phyloP scores from a whole-genome alignment of 2,888 invertebrate genomes.

The Drosophila formosana region DNA sequence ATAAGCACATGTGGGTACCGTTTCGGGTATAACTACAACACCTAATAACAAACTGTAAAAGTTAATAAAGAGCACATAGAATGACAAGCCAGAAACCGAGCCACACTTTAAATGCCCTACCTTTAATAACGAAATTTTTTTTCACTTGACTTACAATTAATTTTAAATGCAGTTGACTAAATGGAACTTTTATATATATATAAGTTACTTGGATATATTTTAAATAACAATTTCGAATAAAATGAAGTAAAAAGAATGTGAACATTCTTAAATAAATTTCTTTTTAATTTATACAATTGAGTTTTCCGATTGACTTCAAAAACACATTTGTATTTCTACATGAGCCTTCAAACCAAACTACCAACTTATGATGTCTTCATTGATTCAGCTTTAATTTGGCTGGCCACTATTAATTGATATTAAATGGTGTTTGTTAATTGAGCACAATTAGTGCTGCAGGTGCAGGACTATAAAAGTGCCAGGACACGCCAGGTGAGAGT shows the following conservation, averaged over 20 bases:
- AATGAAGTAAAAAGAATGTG: too few species aligned
- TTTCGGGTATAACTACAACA: conserved; percentile 47
- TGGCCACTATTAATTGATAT: conserved; percentile 27
- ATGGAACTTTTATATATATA: too few species aligned
- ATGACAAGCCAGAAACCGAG: background rate
- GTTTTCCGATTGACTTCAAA: background rate
- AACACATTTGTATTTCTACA: background rate
- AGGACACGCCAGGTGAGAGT: background rate
- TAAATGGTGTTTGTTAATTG: conserved; percentile 24
- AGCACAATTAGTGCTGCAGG: conserved; percentile 25
- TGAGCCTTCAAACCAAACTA: background rate
- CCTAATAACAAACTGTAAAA: conserved; percentile 60
- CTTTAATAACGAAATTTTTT: background rate
- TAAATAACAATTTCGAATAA: too few species aligned
- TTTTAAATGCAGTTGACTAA: too few species aligned
- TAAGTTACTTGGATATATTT: too few species aligned
- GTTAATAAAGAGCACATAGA: conserved; percentile 37
- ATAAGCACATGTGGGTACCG: conserved; percentile 54
- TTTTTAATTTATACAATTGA: too few species aligned
- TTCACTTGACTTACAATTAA: too few species aligned
- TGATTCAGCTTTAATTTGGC: background rate
- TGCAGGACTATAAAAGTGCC: conserved; percentile 37
- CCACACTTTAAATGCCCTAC: conserved; percentile 36
- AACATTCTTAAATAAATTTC: too few species aligned
- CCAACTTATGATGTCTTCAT: background rate